Base-by-base conservation (phyloP, 2,888 invertebrate species). In the Formica aserva region DNA sequence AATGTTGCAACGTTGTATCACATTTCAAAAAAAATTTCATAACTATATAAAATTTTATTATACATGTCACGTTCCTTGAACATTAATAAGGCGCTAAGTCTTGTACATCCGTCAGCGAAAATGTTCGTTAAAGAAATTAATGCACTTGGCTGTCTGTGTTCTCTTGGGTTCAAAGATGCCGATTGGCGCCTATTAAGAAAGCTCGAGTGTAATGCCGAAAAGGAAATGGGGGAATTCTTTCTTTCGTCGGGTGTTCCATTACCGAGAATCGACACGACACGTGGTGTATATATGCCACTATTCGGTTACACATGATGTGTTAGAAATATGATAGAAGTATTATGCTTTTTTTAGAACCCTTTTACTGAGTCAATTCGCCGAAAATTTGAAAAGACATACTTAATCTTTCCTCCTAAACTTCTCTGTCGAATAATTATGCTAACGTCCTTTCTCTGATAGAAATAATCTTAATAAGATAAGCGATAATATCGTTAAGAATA, bases 191-290 rank as follows among this genome's bases (percentile, higher is more conserved):
- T 3, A 22, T 29, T 8, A 38, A 45, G 9, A 52, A n/a, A 76
- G 38, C 77, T 26, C 48, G 75, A 65, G 74, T 60, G 72, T 65
- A 32, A 18, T 32, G 66, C 38, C 66, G 74, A 89, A 82, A 74
- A 84, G 86, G 84, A 87, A 85, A 55, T 18, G 45, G 52, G 71
- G 45, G 82, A 71, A 29, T 38, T 55, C 52, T 78, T 86, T 77
- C 88, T 85, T 88, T 89, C 85, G 83, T 65, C 86, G 87, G 85
- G 87, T 85, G 85, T 88, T 85, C 80, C 69, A 80, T 89, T 89
- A 89, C 85, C 82, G 82, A 85, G 81, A 82, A 87, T 81, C 82
- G 22, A 84, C 62, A 77, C 66, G 81, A 89, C 88, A 71, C 83
- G 82, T 88, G 84, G 82, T 80, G 86, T 74, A 85, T 74, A 74